These are phyloP conservation scores for Anisognathus igniventris DNA, from an alignment of 2,797 vertebrate species.

Conservation along the genomic window DNA sequence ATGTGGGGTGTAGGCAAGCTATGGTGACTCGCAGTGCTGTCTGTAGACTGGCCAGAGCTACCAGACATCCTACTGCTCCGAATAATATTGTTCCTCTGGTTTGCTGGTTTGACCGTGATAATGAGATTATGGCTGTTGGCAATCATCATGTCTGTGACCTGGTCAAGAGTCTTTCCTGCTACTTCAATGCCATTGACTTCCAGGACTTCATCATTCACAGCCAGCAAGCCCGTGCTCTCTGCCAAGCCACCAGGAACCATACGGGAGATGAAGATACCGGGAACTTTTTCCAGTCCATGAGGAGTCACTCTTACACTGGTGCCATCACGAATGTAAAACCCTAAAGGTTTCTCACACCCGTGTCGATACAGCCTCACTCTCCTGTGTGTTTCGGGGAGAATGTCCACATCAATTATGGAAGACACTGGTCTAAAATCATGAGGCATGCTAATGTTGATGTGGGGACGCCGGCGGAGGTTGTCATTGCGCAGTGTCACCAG, in stretches of 20 bases:
- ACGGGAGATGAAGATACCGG: conserved; percentile 96
- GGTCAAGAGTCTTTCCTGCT: conserved; percentile 94
- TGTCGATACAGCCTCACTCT: conserved; percentile 92
- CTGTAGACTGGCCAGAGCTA: conserved; percentile 89
- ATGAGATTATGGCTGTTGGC: conserved; percentile 99
- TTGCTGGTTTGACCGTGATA: conserved; percentile 94
- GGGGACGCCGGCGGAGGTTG: conserved; percentile 86
- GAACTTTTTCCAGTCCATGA: conserved; percentile 95
- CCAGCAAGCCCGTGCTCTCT: conserved; percentile 93
- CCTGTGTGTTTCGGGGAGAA: conserved; percentile 93
- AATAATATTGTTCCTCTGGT: conserved; percentile 96
- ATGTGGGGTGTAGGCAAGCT: conserved; percentile 75
- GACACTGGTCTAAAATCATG: conserved; percentile 96
- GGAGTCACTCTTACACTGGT: conserved; percentile 92
- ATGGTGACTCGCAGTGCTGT: conserved; percentile 86
- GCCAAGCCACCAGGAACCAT: conserved; percentile 95
- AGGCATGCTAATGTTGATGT: conserved; percentile 93
- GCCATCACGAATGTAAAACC: conserved; percentile 96
- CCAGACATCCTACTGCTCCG: conserved; percentile 88
- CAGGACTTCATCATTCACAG: conserved; percentile 95
- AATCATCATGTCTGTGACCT: conserved; percentile 99
- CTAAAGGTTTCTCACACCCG: conserved; percentile 92
- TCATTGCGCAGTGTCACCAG: conserved; percentile 89
- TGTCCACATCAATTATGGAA: conserved; percentile 97
- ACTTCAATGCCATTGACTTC: conserved; percentile 99